Evolutionary conservation across 2,888 invertebrate species (phyloP).

Genomic region (Tortricodes alternella): DNA sequence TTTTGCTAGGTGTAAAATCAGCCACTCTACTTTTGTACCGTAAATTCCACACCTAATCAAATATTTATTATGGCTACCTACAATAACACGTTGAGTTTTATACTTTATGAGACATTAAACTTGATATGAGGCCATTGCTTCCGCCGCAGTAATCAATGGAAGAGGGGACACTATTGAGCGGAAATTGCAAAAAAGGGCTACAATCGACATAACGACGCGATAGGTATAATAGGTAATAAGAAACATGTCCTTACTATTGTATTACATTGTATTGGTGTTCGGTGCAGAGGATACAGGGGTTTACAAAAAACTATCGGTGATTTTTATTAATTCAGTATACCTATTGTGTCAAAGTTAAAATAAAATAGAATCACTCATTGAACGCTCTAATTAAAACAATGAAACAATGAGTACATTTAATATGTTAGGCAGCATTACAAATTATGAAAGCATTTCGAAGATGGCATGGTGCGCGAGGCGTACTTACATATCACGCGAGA

Average conservation of each 20-base stretch:
- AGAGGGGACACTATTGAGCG: constrained; percentile 49
- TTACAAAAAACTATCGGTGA: constrained; percentile 37
- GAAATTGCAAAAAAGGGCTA: constrained; percentile 51
- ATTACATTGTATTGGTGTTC: constrained; percentile 24
- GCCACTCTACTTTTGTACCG: constrained; percentile 42
- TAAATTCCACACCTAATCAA: constrained; percentile 53
- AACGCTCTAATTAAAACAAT: too few species aligned
- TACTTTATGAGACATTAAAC: constrained; percentile 24
- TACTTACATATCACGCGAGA: constrained; percentile 25
- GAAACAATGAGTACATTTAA: constrained; percentile 1
- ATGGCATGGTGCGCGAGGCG: constrained; percentile 38
- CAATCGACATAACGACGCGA: constrained; percentile 38
- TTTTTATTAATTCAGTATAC: constrained; percentile 15
- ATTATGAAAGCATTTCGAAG: constrained; percentile 11
- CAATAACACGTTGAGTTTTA: constrained; percentile 28
- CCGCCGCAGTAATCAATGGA: constrained; percentile 43
- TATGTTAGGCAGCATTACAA: constrained; percentile 5
- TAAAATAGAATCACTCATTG: too few species aligned
- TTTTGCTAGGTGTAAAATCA: constrained; percentile 41
- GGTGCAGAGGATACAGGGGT: constrained; percentile 38
- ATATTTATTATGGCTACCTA: constrained; percentile 53
- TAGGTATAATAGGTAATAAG: constrained; percentile 32
- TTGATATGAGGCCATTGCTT: constrained; percentile 56
- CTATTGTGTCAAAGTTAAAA: too few species aligned
- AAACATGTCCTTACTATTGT: constrained; percentile 33